A percentile compares a stretch with the other conserved stretches of the same genome.
These are phyloP conservation scores for Cremastobaeus sp. DNA, from an alignment of 2,888 invertebrate genomes.

Conservation along the genomic window DNA sequence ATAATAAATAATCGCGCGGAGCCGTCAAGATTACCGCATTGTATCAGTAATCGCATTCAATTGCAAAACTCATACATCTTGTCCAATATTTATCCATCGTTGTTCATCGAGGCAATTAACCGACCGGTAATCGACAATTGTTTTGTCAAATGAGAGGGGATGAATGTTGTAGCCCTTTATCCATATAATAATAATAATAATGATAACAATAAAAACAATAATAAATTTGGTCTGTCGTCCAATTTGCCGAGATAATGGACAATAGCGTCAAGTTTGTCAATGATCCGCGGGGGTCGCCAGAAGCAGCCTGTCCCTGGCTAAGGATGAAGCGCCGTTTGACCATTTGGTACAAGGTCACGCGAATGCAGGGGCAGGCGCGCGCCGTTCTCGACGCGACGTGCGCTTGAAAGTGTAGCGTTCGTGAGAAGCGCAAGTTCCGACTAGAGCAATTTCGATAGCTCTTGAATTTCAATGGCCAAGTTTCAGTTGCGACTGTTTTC, in stretches of 20 bases:
- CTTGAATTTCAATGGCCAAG: too few relatives aligned
- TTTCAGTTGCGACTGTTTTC: too few relatives aligned
- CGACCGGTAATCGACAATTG: background rate
- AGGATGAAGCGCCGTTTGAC: slow-evolving; percentile 71
- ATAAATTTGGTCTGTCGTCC: too few relatives aligned
- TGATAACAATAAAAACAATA: too few relatives aligned
- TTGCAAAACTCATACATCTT: slow-evolving; percentile 34
- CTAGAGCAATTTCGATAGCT: too few relatives aligned
- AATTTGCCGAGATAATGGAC: slow-evolving; percentile 2
- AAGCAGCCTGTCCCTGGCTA: slow-evolving; percentile 63
- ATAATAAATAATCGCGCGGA: slow-evolving; percentile 4
- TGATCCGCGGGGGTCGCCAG: slow-evolving; percentile 8
- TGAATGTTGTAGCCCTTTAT: too few relatives aligned
- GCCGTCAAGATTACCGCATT: slow-evolving; percentile 24
- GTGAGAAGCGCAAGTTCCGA: too few relatives aligned
- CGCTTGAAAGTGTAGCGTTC: too few relatives aligned
- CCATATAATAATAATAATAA: too few relatives aligned
- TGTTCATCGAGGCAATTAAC: slow-evolving; percentile 25
- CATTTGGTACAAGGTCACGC: slow-evolving; percentile 73
- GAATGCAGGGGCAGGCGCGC: slow-evolving; percentile 56
- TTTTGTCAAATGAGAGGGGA: background rate
- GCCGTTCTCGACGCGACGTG: too few relatives aligned
- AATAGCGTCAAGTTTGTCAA: background rate
- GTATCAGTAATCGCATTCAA: slow-evolving; percentile 37
- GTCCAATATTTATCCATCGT: slow-evolving; percentile 29